Evolutionary conservation across 2,797 vertebrate species (phyloP).

Genomic region (Vireo griseus): DNA sequence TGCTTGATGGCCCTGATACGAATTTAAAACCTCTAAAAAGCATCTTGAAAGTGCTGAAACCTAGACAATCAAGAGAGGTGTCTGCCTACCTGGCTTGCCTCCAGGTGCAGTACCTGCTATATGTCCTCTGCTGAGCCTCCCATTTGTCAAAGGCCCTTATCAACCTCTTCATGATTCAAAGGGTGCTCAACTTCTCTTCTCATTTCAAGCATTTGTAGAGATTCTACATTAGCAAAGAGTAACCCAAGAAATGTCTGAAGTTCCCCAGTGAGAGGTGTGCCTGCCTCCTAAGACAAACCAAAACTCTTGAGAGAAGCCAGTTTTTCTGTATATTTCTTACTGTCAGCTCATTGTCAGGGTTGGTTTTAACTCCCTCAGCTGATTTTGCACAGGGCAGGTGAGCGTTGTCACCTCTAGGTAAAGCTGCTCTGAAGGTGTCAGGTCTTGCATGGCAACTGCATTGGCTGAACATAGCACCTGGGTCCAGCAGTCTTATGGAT

Average conservation of each 20-base stretch:
- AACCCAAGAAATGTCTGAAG: neutral
- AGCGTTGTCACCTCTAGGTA: neutral
- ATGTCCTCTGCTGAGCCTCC: neutral
- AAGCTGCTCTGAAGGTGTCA: neutral
- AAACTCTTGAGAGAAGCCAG: neutral
- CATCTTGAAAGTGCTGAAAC: neutral
- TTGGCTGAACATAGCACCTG: neutral
- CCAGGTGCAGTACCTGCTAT: neutral
- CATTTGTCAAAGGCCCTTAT: neutral
- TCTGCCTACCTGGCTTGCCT: neutral
- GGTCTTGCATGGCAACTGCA: rapidly evolving
- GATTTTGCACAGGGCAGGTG: neutral
- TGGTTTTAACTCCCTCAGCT: neutral
- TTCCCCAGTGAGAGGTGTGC: neutral
- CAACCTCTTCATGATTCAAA: neutral
- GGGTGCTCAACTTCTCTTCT: neutral
- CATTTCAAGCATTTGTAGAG: neutral
- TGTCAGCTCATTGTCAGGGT: neutral
- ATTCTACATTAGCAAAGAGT: neutral
- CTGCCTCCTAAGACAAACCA: neutral
- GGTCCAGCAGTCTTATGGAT: neutral
- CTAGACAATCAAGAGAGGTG: neutral
- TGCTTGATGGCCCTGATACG: neutral
- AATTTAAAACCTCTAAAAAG: neutral
- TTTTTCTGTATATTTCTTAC: neutral